Percentiles rank a stretch among this genome's conserved stretches.
These are phyloP conservation scores for Rhabditoides inermis DNA, from an alignment of 2,888 invertebrate species.

Conservation along the genomic window DNA sequence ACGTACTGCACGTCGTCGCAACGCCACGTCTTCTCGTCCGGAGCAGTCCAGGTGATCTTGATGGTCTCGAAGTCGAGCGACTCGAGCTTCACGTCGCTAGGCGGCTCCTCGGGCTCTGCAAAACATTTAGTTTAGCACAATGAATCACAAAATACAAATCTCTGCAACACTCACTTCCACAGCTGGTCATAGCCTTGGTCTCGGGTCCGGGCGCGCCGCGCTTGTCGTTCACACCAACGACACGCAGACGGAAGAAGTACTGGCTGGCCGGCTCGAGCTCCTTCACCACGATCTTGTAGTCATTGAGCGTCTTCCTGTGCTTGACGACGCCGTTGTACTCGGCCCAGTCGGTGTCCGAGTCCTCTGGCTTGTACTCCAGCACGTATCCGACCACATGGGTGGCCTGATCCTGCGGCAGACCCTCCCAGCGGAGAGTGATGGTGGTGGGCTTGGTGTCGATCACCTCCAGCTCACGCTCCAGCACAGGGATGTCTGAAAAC, in stretches of 20 bases:
- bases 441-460: conserved; percentile 46
- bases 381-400: conserved; percentile 50
- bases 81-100: conserved; percentile 40
- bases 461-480: conserved; percentile 43
- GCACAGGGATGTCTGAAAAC: conserved; percentile 48
- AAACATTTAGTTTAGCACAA: background rate
- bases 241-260: conserved; percentile 52
- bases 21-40: conserved; percentile 48
- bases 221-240: conserved; percentile 52
- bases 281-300: conserved; percentile 45
- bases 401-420: conserved; percentile 38
- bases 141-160: background rate
- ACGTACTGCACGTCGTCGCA: conserved; percentile 48
- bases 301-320: conserved; percentile 33
- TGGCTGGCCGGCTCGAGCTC: conserved; percentile 48
- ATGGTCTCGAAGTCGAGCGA: conserved; percentile 45
- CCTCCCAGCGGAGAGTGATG: conserved; percentile 49
- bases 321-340: conserved; percentile 48
- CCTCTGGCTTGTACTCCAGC: conserved; percentile 50
- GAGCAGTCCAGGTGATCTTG: conserved; percentile 45
- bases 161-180: conserved; percentile 37
- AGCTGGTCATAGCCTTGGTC: conserved; percentile 46
- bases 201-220: conserved; percentile 50
- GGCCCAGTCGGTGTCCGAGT: conserved; percentile 41
- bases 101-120: conserved; percentile 44